Evolutionary conservation across 1,140 invertebrate species (phyloP), one percentile per base, ranked within the genome.

Genomic region (Sitophilus oryzae): DNA sequence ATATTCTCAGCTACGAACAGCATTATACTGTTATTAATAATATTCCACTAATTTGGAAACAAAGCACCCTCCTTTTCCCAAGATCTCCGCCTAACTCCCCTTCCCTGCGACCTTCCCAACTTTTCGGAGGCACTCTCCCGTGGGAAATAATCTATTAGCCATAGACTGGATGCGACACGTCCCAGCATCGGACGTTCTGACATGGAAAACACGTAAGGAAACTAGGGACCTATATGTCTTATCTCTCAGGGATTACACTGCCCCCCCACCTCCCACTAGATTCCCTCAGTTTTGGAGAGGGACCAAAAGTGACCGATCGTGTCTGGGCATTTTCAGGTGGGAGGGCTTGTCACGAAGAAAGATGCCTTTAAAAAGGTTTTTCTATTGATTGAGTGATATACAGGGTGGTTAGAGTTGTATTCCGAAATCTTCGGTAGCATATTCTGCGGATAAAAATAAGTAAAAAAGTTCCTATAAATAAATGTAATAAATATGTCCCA

Each of bases 221-320:
- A 65, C 65, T 63, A 56, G 65, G 63, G 63, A 65, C 56, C 63
- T 61, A 66, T 66, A 60, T 61, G 63, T 66, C 63, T 41, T 52
- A 37, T 59, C 57, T 52, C 60, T 52, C 40, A 53, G 56, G 62
- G 62, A 46, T 30, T 5, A 6, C 11, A 5, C 25, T 6, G 5
- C 25, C 25, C 11, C 25, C 11, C 25, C 25, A 30, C 25, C 11
- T 6, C 25, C 25, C 25, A n/a, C n/a, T n/a, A n/a, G n/a, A n/a
- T n/a, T n/a, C n/a, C n/a, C 25, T 6, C 11, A 30, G 5, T 5
- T 30, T 30, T 30, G 25, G 25, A 5, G 25, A 30, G n/a, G n/a
- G n/a, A n/a, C n/a, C n/a, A n/a, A n/a, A n/a, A 30, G 25, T 30
- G 25, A 30, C 25, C 25, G 25, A 30, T 30, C 25, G 11, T 30